Percentiles rank a stretch among this genome's conserved stretches.
These are phyloP conservation scores for Montipora capitata DNA, from an alignment of 92 coral and sea anemone genomes.

Conservation along the genomic window DNA sequence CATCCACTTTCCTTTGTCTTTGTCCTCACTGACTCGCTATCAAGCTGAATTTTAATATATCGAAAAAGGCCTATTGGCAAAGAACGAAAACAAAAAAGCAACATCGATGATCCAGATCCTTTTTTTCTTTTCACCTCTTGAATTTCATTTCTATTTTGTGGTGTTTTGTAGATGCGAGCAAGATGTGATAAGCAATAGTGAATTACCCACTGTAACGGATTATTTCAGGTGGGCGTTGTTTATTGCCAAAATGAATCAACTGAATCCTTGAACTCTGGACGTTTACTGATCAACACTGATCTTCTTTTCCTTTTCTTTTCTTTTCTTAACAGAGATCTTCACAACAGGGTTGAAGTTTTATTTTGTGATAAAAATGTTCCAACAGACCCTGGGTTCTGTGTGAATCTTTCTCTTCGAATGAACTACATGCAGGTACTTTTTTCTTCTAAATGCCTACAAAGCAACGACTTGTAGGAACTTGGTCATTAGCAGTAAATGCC, in stretches of 20 bases:
- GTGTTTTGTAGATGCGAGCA: slow-evolving; percentile 66
- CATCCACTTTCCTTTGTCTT: no score
- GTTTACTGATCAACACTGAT: no score
- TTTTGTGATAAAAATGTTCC: slow-evolving; percentile 95
- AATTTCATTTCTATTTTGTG: background rate
- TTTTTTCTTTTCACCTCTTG: background rate
- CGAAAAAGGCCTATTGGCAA: no score
- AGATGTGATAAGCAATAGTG: slow-evolving; percentile 60
- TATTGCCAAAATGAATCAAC: background rate
- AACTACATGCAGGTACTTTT: slow-evolving; percentile 91
- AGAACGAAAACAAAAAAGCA: no score
- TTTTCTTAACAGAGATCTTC: slow-evolving; percentile 81
- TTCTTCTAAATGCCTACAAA: background rate
- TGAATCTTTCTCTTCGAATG: slow-evolving; percentile 90
- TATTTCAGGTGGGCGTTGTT: slow-evolving; percentile 75
- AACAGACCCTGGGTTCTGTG: slow-evolving; percentile 92
- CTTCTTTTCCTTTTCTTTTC: background rate
- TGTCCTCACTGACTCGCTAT: no score
- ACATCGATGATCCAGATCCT: no score
- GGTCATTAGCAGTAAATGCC: no score
- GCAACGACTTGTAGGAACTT: background rate
- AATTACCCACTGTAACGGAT: slow-evolving; percentile 75
- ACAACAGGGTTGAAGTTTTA: slow-evolving; percentile 93
- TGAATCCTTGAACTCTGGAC: background rate
- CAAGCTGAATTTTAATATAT: no score